These are phyloP conservation scores for Atherinomorus stipes DNA, from an alignment of 2,113 vertebrate genomes.

Conservation along the genomic window DNA sequence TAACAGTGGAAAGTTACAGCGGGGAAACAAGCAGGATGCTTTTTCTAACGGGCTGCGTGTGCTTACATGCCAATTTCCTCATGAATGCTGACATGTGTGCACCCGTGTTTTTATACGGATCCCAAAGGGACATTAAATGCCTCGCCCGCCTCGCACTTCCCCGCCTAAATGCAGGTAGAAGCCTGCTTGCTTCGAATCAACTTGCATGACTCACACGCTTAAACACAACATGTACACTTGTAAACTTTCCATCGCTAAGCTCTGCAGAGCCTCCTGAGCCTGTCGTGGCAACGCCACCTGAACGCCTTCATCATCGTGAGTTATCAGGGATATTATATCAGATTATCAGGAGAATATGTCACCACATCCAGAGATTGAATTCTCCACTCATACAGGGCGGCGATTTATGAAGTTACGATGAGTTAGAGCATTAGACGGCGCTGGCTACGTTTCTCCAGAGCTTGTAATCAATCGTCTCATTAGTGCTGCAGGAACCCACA, in stretches of 20 bases:
- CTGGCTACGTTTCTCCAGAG: neutral
- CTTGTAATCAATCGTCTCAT: slow-evolving; percentile 14
- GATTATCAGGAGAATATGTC: slow-evolving; percentile 34
- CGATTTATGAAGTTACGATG: slow-evolving; percentile 25
- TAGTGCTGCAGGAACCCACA: neutral
- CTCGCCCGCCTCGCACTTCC: slow-evolving; percentile 30
- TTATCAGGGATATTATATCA: slow-evolving; percentile 37
- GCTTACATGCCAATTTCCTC: slow-evolving; percentile 15
- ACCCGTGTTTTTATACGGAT: slow-evolving; percentile 29
- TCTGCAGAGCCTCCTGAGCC: slow-evolving; percentile 22
- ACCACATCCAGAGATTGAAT: slow-evolving; percentile 36
- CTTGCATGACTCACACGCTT: slow-evolving; percentile 24
- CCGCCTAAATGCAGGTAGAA: slow-evolving; percentile 54
- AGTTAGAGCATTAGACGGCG: slow-evolving; percentile 17
- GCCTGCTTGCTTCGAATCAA: slow-evolving; percentile 41
- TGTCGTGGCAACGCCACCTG: slow-evolving; percentile 20
- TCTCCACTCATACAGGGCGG: neutral
- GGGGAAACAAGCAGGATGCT: slow-evolving; percentile 12
- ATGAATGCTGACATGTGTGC: neutral
- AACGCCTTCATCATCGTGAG: slow-evolving; percentile 33
- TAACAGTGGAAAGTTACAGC: slow-evolving; percentile 50
- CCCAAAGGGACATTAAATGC: slow-evolving; percentile 15
- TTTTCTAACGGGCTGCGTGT: slow-evolving; percentile 25
- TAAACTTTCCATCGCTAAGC: slow-evolving; percentile 54
- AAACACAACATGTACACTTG: slow-evolving; percentile 31